phyloP scores from a whole-genome alignment of 2,888 invertebrate genomes.

The Pharmacophagus antenor region DNA sequence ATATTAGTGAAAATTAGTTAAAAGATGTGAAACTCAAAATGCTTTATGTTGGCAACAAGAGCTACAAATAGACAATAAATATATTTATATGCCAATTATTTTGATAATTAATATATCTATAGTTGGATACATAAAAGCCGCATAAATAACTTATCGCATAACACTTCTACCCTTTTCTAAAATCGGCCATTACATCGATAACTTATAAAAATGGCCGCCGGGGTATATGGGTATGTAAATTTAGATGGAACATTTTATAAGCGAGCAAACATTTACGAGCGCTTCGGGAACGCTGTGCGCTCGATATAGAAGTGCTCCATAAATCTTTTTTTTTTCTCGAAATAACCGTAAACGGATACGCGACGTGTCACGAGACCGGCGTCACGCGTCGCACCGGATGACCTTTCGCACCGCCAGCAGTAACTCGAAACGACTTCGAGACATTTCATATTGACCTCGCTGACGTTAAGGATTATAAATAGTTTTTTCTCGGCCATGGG shows the following conservation, averaged over 20 bases:
- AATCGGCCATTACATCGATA: background rate
- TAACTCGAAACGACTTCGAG: constrained; percentile 6
- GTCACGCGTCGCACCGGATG: constrained; percentile 9
- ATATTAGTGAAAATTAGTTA: no score
- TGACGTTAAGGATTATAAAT: no score
- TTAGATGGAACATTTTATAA: constrained; percentile 2
- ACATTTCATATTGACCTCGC: background rate
- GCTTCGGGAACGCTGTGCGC: background rate
- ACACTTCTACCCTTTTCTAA: background rate
- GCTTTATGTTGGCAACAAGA: no score
- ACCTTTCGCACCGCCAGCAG: constrained; percentile 13
- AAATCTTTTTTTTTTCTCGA: constrained; percentile 5
- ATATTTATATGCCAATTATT: no score
- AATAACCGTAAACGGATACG: constrained; percentile 13
- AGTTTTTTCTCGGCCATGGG: no score
- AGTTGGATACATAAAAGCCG: no score
- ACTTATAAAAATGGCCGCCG: background rate
- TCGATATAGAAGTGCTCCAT: background rate
- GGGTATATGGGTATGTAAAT: constrained; percentile 2
- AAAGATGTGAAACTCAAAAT: no score
- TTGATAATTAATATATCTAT: no score
- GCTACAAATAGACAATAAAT: no score
- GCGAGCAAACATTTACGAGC: background rate
- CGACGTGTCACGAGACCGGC: constrained; percentile 3
- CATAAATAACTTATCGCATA: no score